Evolutionary conservation across 2,797 vertebrate genomes (phyloP), one percentile per base, ranked within the genome.

Genomic region (Micropoecilia bifurca): DNA sequence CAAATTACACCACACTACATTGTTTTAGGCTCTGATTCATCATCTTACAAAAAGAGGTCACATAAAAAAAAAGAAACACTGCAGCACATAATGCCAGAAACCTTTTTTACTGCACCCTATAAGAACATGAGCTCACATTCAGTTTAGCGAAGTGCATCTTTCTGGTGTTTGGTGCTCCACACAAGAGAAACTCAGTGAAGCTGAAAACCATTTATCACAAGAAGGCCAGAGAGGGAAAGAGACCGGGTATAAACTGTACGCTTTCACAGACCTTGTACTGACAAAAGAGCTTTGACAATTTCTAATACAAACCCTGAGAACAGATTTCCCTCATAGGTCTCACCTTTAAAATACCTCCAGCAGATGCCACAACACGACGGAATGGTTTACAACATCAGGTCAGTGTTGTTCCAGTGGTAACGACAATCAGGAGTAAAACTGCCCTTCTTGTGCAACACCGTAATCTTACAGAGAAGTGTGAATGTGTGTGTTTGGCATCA

Each of bases 171-270:
- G 39, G 69, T 43, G 77, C 53, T 46, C 53, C 30, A 68, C 36
- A 76, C 25, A 76, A 30, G 80, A 59, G 82, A 85, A 82, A 72
- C 3, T n/a, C 74, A 76, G 75, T 85, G 76, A 75, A 80, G 57
- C 71, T 81, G 83, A 87, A 84, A 90, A 73, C 53, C 74, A 83
- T 90, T 88, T 63, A 87, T 91, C 88, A 89, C 43, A 33, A 78
- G 33, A 36, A 79, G 87, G 78, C 76, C 82, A 77, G 61, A 76
- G 76, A 2, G 43, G 68, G 43, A 45, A 74, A 87, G 77, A 86
- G 73, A 81, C 76, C 71, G 63, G 50, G 66, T 75, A 74, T 84
- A 81, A 80, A 87, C 77, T 53, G 30, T 46, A 77, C 6, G 25
- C 71, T 84, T 75, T 82, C 74, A 75, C 0, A 50, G 68, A 76